phyloP scores from a whole-genome alignment of 1,140 invertebrate species.

The Ips typographus region DNA sequence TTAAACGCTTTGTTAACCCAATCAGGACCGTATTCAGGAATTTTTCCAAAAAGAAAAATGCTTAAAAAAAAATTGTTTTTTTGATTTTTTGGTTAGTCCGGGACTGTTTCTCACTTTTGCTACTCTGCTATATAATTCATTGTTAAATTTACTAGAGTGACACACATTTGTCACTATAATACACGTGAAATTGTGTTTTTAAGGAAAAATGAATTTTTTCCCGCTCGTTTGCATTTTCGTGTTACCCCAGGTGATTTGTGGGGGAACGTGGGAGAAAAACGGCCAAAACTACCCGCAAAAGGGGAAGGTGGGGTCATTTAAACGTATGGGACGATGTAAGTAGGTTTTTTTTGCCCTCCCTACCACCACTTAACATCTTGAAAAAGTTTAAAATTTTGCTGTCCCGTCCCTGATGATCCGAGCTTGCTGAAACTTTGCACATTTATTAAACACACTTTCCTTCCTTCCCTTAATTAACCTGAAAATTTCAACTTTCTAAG shows the following conservation, averaged over 20 bases:
- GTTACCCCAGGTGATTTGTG: conserved; percentile 1
- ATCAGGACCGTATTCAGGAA: conserved; percentile 1
- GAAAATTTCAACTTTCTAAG: neutral
- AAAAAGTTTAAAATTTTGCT: neutral
- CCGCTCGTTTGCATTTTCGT: conserved; percentile 7
- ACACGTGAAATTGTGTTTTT: too few species aligned
- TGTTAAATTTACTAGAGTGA: neutral
- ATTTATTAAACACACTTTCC: too few species aligned
- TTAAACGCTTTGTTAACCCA: too few species aligned
- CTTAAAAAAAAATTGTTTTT: neutral
- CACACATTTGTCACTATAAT: neutral
- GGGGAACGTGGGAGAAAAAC: conserved; percentile 8
- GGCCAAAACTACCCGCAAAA: conserved; percentile 10
- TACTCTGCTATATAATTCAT: neutral
- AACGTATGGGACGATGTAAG: conserved; percentile 16
- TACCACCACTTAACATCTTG: neutral
- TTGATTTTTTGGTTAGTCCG: too few species aligned
- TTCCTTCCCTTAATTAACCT: neutral
- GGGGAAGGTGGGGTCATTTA: conserved; percentile 1
- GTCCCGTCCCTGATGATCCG: neutral
- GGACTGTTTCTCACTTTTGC: too few species aligned
- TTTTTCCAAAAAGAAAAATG: neutral
- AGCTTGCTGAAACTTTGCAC: neutral
- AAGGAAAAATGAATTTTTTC: conserved; percentile 6
- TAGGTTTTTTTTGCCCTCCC: neutral